Conservation (phyloP, 2,888 invertebrate species). For the Eupithecia tripunctaria region DNA sequence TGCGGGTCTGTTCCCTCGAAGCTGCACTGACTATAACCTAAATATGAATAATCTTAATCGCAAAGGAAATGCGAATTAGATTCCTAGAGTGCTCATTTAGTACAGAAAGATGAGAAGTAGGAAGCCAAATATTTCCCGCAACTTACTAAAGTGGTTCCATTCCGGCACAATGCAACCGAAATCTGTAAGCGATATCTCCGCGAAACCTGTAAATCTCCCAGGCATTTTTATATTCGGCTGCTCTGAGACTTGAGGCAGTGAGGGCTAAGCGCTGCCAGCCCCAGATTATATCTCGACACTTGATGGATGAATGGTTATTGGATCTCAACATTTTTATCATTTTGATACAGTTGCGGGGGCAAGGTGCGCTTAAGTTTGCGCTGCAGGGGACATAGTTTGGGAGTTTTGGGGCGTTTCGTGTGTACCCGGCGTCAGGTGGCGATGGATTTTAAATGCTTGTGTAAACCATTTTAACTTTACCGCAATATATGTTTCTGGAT, state of each 20-base stretch:
- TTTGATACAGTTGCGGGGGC: conserved; percentile 80
- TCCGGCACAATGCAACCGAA: conserved; percentile 70
- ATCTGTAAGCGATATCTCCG: conserved; percentile 75
- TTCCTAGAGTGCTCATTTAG: background rate
- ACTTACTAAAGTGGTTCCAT: conserved; percentile 41
- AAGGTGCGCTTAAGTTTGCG: conserved; percentile 66
- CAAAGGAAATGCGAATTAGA: background rate
- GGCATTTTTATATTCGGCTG: conserved; percentile 82
- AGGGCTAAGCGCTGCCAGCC: conserved; percentile 81
- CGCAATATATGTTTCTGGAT: background rate
- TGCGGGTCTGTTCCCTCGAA: background rate
- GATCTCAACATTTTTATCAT: conserved; percentile 87
- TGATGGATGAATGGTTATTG: conserved; percentile 93
- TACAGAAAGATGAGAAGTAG: conserved; percentile 16
- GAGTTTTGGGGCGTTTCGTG: conserved; percentile 35
- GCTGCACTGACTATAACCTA: background rate
- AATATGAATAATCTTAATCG: background rate
- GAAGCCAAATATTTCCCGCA: conserved; percentile 22
- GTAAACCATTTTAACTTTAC: background rate
- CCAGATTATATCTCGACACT: conserved; percentile 88
- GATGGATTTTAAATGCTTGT: conserved; percentile 38
- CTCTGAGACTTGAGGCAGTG: conserved; percentile 61
- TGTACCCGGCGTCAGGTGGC: conserved; percentile 38
- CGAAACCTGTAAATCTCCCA: conserved; percentile 82
- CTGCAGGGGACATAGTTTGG: conserved; percentile 63